A percentile compares a stretch with the other conserved stretches of the same genome.
phyloP scores from a whole-genome alignment of 2,888 invertebrate genomes.

The Chorisops tibialis region DNA sequence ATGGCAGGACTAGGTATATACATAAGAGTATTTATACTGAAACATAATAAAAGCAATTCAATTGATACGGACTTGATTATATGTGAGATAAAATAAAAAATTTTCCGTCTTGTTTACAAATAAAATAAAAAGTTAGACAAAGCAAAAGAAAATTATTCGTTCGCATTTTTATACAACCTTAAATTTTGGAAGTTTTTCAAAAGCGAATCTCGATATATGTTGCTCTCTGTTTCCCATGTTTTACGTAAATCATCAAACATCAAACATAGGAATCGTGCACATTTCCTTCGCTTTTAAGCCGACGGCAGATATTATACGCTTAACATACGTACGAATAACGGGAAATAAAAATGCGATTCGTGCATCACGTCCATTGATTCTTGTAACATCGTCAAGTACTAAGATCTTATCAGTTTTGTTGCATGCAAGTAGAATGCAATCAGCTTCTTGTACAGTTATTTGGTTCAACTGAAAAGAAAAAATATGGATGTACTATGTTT shows the following conservation, averaged over 20 bases:
- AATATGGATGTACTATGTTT: too few relatives aligned
- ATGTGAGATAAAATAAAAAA: too few relatives aligned
- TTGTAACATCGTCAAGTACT: background rate
- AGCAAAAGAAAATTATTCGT: too few relatives aligned
- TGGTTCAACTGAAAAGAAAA: conserved; percentile 4
- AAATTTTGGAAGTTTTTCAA: too few relatives aligned
- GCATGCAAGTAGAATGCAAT: conserved; percentile 20
- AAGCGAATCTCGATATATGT: too few relatives aligned
- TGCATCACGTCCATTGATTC: conserved; percentile 5
- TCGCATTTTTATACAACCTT: too few relatives aligned
- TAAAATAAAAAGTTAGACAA: too few relatives aligned
- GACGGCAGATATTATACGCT: background rate
- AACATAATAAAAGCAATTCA: too few relatives aligned
- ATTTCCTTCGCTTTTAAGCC: background rate
- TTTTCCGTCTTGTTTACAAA: too few relatives aligned
- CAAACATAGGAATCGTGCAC: background rate
- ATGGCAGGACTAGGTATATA: too few relatives aligned
- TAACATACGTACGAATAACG: background rate
- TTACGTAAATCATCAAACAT: conserved; percentile 14
- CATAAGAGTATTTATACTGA: too few relatives aligned
- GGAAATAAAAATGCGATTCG: conserved; percentile 20
- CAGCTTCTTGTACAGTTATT: conserved; percentile 21
- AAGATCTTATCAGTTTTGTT: background rate
- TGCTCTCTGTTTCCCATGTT: conserved; percentile 7
- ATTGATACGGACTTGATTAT: too few relatives aligned